Evolutionary conservation across 2,113 vertebrate species (phyloP).

Genomic region (Poecile atricapillus): DNA sequence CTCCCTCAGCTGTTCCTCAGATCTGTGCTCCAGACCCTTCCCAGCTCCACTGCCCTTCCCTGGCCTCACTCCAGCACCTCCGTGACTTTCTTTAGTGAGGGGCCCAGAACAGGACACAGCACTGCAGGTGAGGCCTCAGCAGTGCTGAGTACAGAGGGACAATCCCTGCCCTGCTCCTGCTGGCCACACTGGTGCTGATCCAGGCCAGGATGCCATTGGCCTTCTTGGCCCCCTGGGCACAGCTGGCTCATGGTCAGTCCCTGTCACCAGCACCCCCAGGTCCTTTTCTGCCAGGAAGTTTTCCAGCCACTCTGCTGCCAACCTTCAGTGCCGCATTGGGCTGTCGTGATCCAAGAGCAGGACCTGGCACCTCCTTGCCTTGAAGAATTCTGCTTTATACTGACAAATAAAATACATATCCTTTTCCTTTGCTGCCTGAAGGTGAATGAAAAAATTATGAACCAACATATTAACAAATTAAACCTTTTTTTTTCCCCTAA

Average conservation of each 20-base stretch:
- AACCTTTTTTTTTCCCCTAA: not conserved
- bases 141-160: rapidly evolving
- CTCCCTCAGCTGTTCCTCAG: not conserved
- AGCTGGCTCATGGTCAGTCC: rapidly evolving
- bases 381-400: not conserved
- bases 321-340: rapidly evolving
- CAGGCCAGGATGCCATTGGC: not conserved
- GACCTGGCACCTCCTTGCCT: not conserved
- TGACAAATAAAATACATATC: not conserved
- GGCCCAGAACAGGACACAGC: not conserved
- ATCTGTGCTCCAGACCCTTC: not conserved
- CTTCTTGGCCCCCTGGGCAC: not conserved
- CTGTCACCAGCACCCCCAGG: not conserved
- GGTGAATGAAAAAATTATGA: not conserved
- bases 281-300: rapidly evolving
- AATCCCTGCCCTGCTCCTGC: not conserved
- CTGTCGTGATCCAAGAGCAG: not conserved
- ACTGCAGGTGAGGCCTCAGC: rapidly evolving
- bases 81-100: not conserved
- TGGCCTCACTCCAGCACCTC: rapidly evolving
- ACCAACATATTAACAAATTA: not conserved
- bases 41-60: not conserved
- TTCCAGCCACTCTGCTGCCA: not conserved
- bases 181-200: not conserved
- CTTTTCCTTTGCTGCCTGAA: not conserved